Percentiles rank a stretch among this genome's conserved stretches.
Evolutionary conservation across 2,888 invertebrate species (phyloP).

Genomic region (Drosophila lacicola): DNA sequence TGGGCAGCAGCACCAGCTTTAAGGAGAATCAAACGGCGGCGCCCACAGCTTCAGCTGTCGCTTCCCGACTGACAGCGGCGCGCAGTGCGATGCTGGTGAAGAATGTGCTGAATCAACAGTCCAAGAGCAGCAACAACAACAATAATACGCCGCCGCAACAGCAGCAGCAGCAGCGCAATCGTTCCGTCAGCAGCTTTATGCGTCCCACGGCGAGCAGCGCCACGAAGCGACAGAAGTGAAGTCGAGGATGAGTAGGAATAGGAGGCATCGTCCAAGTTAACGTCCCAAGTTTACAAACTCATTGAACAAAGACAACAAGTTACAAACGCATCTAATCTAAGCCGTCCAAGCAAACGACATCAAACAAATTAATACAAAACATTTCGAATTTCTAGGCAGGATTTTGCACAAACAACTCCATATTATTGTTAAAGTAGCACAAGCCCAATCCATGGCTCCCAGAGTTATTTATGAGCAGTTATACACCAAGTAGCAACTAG

Average conservation of each 20-base stretch:
- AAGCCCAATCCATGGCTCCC: conserved; percentile 27
- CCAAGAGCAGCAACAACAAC: conserved; percentile 34
- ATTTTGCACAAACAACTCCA: conserved; percentile 49
- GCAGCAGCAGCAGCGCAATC: conserved; percentile 59
- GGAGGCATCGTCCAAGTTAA: conserved; percentile 50
- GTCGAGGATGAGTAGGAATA: conserved; percentile 3
- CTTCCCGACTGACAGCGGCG: conserved; percentile 66
- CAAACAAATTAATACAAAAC: conserved; percentile 27
- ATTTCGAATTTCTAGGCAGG: conserved; percentile 79
- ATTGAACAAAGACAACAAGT: conserved; percentile 47
- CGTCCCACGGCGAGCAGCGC: conserved; percentile 94
- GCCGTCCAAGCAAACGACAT: conserved; percentile 67
- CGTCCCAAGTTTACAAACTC: conserved; percentile 62
- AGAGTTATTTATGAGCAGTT: conserved; percentile 47
- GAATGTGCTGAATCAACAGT: conserved; percentile 73
- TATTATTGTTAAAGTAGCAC: conserved; percentile 59
- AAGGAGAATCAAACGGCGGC: conserved; percentile 84
- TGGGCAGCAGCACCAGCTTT: conserved; percentile 84
- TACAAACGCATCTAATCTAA: conserved; percentile 69
- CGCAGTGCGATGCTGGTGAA: conserved; percentile 81
- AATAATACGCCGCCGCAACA: conserved; percentile 25
- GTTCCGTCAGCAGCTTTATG: conserved; percentile 89
- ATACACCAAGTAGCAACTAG: conserved; percentile 50
- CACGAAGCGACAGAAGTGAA: conserved; percentile 86
- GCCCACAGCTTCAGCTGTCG: conserved; percentile 27